A percentile compares a stretch with the other conserved stretches of the same genome.
phyloP scores from a whole-genome alignment of 2,797 vertebrate genomes.

The Amphiprion clarkii region DNA sequence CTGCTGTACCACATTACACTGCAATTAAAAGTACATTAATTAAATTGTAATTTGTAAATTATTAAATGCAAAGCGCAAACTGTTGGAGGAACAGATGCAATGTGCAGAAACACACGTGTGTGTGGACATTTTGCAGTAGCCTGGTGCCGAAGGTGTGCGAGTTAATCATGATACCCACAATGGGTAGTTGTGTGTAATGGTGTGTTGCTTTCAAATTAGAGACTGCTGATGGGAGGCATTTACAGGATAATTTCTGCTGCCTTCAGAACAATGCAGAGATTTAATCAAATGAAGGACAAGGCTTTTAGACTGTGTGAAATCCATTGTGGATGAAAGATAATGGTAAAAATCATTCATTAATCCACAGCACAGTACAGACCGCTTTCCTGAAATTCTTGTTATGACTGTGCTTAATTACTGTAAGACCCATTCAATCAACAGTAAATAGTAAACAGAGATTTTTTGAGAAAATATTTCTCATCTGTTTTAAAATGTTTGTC shows the following conservation, averaged over 20 bases:
- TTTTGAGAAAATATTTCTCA: slow-evolving; percentile 3
- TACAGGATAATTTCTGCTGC: slow-evolving; percentile 17
- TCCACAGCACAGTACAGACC: neutral
- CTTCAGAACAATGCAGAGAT: slow-evolving; percentile 23
- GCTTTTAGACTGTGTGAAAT: slow-evolving; percentile 28
- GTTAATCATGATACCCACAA: slow-evolving; percentile 38
- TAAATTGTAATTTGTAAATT: slow-evolving; percentile 36
- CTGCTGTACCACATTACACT: slow-evolving; percentile 15
- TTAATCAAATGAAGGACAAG: slow-evolving; percentile 38
- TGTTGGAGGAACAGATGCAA: neutral
- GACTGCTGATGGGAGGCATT: slow-evolving; percentile 31
- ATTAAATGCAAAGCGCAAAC: neutral
- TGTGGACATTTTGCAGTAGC: slow-evolving; percentile 11
- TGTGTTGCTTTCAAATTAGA: slow-evolving; percentile 41
- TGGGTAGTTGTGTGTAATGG: slow-evolving; percentile 32
- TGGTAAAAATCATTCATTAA: slow-evolving; percentile 25
- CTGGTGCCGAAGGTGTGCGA: slow-evolving; percentile 15
- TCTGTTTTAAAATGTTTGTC: neutral
- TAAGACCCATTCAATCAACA: neutral
- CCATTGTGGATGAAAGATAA: slow-evolving; percentile 21
- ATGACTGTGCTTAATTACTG: slow-evolving; percentile 1
- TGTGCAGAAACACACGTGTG: neutral
- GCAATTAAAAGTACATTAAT: slow-evolving; percentile 43
- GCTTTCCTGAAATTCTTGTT: neutral
- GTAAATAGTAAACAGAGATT: neutral